phyloP scores from a whole-genome alignment of 2,888 invertebrate genomes.

The Drosophila macrospina region DNA sequence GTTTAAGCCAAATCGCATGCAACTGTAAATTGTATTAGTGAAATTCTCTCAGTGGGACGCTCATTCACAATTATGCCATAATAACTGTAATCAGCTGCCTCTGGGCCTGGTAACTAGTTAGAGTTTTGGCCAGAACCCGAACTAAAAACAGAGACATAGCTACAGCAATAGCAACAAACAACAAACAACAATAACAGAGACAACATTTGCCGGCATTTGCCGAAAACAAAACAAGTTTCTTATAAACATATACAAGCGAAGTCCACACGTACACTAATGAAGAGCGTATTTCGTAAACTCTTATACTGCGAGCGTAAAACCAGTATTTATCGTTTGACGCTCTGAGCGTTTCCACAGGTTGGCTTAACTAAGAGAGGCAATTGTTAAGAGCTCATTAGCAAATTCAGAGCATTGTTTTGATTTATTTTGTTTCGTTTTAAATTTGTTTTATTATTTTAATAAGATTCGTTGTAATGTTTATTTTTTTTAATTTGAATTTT shows the following conservation, averaged over 20 bases:
- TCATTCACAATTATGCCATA: constrained; percentile 63
- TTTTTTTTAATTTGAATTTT: not conserved
- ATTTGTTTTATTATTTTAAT: not conserved
- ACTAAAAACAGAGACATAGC: constrained; percentile 36
- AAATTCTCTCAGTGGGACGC: constrained; percentile 38
- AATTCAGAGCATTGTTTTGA: not conserved
- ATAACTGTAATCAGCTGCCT: constrained; percentile 71
- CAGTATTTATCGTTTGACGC: constrained; percentile 37
- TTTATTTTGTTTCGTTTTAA: constrained; percentile 6
- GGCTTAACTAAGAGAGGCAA: constrained; percentile 17
- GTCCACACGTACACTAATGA: constrained; percentile 3
- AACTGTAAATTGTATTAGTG: constrained; percentile 55
- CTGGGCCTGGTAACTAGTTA: constrained; percentile 49
- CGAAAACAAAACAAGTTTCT: constrained; percentile 63
- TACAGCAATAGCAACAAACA: constrained; percentile 36
- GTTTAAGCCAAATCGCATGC: constrained; percentile 21
- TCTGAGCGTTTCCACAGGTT: constrained; percentile 15
- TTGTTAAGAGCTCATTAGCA: constrained; percentile 22
- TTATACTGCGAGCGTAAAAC: constrained; percentile 47
- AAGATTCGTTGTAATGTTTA: no score
- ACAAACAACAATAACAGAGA: constrained; percentile 31
- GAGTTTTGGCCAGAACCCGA: constrained; percentile 46
- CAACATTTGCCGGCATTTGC: constrained; percentile 64
- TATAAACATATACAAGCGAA: constrained; percentile 2
- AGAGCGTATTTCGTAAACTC: constrained; percentile 22